Conservation (phyloP, 2,888 invertebrate species). For the Epistrophe grossulariae region DNA sequence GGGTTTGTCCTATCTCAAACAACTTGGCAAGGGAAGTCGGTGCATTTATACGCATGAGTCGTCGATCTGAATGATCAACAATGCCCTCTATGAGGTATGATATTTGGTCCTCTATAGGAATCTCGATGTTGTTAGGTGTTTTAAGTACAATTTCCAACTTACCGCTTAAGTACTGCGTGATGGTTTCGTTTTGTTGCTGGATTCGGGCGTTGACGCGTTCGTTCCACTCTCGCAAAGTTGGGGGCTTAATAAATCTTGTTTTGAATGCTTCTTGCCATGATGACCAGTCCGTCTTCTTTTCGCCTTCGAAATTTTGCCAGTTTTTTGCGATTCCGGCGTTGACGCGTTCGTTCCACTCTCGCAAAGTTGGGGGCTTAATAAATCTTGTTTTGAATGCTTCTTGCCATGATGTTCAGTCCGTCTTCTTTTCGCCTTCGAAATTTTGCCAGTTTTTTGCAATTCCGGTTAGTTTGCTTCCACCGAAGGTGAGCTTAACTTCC, state of each 20-base stretch:
- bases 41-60: background rate
- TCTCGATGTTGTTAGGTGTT: background rate
- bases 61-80: background rate
- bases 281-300: too few relatives aligned
- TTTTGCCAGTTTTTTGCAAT: too few relatives aligned
- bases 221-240: slow-evolving; percentile 44
- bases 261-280: slow-evolving; percentile 34
- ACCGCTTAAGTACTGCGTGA: background rate
- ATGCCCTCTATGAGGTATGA: background rate
- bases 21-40: background rate
- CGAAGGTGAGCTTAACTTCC: slow-evolving; percentile 31
- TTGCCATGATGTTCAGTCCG: too few relatives aligned
- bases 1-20: background rate
- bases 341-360: too few relatives aligned
- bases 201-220: slow-evolving; percentile 34
- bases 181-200: slow-evolving; percentile 38
- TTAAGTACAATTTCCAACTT: slow-evolving; percentile 16
- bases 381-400: too few relatives aligned
- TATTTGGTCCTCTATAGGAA: background rate
- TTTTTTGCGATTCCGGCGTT: slow-evolving; percentile 47
- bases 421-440: too few relatives aligned
- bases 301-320: slow-evolving; percentile 49
- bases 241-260: slow-evolving; percentile 17
- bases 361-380: too few relatives aligned
- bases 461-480: slow-evolving; percentile 31